A percentile compares a stretch with the other conserved stretches of the same genome.
phyloP scores from a whole-genome alignment of 2,888 invertebrate genomes.

The Axea sp. region DNA sequence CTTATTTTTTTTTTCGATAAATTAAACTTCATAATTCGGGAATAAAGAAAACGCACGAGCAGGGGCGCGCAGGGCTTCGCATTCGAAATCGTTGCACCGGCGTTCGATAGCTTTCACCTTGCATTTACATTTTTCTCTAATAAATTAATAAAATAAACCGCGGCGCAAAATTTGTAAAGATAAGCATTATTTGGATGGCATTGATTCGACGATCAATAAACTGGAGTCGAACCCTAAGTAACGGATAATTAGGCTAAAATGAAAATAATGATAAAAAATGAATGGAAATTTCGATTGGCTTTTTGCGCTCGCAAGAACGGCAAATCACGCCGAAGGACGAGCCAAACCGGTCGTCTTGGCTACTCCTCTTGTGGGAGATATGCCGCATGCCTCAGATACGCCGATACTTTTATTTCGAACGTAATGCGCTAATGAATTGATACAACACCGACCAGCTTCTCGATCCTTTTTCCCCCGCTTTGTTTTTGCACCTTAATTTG shows the following conservation, averaged over 20 bases:
- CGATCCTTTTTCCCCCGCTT: conserved; percentile 28
- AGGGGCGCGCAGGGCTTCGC: too few relatives aligned
- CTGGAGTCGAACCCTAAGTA: conserved; percentile 36
- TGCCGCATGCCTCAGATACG: conserved; percentile 73
- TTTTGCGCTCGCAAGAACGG: conserved; percentile 53
- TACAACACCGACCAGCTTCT: conserved; percentile 67
- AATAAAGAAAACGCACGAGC: background rate
- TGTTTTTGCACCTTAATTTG: conserved; percentile 50
- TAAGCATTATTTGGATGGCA: conserved; percentile 19
- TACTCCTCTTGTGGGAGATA: conserved; percentile 66
- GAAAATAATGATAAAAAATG: conserved; percentile 47
- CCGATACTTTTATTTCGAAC: conserved; percentile 73
- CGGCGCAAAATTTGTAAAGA: conserved; percentile 27
- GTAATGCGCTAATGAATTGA: conserved; percentile 78
- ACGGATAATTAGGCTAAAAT: conserved; percentile 46
- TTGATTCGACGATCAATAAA: conserved; percentile 22
- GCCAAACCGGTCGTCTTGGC: conserved; percentile 69
- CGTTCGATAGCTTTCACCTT: conserved; percentile 16
- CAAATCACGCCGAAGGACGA: conserved; percentile 74
- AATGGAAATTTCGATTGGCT: conserved; percentile 49
- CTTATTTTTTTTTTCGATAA: conserved; percentile 15
- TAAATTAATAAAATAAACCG: conserved; percentile 36
- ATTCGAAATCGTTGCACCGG: conserved; percentile 24
- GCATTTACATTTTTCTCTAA: conserved; percentile 38
- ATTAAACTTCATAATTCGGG: conserved; percentile 10